Evolutionary conservation across 2,113 vertebrate genomes (phyloP).

Genomic region (Macrotis lagotis): DNA sequence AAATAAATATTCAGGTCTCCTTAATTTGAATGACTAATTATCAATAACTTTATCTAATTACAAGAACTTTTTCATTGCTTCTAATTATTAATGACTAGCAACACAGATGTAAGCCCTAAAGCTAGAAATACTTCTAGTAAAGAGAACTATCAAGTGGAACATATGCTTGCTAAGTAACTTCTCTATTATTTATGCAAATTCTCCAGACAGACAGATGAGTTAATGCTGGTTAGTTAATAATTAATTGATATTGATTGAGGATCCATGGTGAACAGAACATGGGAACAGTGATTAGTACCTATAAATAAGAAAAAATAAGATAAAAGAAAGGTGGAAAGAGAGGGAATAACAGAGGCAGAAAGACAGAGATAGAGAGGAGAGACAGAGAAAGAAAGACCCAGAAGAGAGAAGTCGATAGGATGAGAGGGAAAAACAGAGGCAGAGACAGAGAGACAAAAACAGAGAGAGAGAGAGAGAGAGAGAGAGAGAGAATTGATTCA

Average conservation of each 20-base stretch:
- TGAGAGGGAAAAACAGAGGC: background rate
- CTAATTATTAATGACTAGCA: background rate
- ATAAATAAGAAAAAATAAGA: conserved; percentile 16
- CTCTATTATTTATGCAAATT: conserved; percentile 29
- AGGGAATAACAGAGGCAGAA: background rate
- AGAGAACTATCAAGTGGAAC: conserved; percentile 25
- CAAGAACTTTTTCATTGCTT: background rate
- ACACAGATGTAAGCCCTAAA: conserved; percentile 9
- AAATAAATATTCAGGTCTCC: background rate
- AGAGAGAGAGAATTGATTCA: no score
- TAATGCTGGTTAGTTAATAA: conserved; percentile 24
- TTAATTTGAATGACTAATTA: background rate
- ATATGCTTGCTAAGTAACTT: conserved; percentile 13
- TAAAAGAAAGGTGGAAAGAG: background rate
- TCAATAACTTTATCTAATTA: conserved; percentile 20
- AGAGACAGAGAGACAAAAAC: background rate
- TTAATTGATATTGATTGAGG: conserved; percentile 21
- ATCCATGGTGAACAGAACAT: conserved; percentile 4
- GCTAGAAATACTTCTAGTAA: conserved; percentile 20
- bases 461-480: background rate
- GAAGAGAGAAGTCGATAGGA: background rate
- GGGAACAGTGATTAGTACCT: background rate
- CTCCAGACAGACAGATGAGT: conserved; percentile 9
- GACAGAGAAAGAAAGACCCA: background rate
- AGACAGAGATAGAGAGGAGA: background rate